Conservation (phyloP, 2,888 invertebrate genomes). For the Apodemia mormo region DNA sequence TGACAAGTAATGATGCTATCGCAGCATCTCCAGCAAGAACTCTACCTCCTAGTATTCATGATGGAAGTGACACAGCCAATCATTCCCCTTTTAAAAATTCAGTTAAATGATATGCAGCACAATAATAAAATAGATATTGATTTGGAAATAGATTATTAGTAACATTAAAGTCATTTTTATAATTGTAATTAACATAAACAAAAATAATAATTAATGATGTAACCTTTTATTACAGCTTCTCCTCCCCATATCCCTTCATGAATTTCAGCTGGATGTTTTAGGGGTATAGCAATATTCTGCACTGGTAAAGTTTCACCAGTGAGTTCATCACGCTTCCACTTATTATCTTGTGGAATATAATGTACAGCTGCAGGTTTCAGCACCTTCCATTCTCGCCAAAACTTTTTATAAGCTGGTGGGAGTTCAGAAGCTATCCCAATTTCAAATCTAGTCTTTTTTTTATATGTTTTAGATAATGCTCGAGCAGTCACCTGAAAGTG, state of each 20-base stretch:
- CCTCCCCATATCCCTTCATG: conserved; percentile 97
- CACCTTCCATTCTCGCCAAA: conserved; percentile 92
- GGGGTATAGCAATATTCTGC: conserved; percentile 88
- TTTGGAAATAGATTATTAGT: too few relatives aligned
- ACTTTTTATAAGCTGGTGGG: conserved; percentile 92
- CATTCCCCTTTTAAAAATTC: too few relatives aligned
- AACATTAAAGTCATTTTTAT: too few relatives aligned
- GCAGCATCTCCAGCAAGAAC: too few relatives aligned
- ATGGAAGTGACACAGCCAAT: too few relatives aligned
- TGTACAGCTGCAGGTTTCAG: conserved; percentile 84
- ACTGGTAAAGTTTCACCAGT: conserved; percentile 88
- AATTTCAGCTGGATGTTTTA: conserved; percentile 89
- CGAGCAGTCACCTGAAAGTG: conserved; percentile 63
- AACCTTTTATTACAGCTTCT: conserved; percentile 93
- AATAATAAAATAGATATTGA: too few relatives aligned
- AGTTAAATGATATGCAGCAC: too few relatives aligned
- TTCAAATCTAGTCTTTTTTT: conserved; percentile 80
- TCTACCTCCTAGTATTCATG: too few relatives aligned
- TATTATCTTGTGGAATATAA: conserved; percentile 87
- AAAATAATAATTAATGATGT: conserved; percentile 16
- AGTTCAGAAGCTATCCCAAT: conserved; percentile 85
- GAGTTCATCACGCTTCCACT: conserved; percentile 87
- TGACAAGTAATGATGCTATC: too few relatives aligned
- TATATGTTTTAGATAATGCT: conserved; percentile 74
- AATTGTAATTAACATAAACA: too few relatives aligned